These are phyloP conservation scores for Thumatha senex DNA, from an alignment of 2,888 invertebrate genomes.

Conservation along the genomic window DNA sequence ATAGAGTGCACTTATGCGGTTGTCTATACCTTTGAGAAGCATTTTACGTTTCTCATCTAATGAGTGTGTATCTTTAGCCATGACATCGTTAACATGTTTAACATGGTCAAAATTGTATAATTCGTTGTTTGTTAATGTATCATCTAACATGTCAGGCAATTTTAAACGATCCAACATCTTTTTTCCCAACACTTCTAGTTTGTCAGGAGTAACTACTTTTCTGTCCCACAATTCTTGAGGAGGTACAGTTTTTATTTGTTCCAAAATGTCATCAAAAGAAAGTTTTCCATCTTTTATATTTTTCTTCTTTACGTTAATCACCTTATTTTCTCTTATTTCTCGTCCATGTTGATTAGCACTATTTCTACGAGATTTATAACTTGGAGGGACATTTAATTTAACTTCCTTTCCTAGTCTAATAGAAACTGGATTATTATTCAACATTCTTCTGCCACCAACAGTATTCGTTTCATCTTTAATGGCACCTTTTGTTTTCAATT, in stretches of 20 bases:
- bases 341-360: neutral
- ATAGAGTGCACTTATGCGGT: neutral
- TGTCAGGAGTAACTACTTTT: neutral
- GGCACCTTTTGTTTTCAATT: neutral
- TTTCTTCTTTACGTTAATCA: neutral
- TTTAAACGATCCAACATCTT: neutral
- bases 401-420: neutral
- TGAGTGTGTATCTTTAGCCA: neutral
- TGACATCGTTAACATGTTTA: neutral
- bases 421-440: neutral
- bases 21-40: neutral
- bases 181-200: neutral
- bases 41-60: neutral
- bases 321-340: neutral
- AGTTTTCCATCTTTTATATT: neutral
- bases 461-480: too few species aligned
- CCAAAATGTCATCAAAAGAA: neutral
- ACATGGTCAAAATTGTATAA: conserved; percentile 1
- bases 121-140: neutral
- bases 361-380: neutral
- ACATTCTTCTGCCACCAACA: neutral
- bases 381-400: neutral
- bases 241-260: neutral
- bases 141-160: neutral
- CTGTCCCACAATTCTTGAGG: too few species aligned